A percentile compares a stretch with the other conserved stretches of the same genome.
Evolutionary conservation across 2,113 vertebrate genomes (phyloP).

Genomic region (Podiceps cristatus): DNA sequence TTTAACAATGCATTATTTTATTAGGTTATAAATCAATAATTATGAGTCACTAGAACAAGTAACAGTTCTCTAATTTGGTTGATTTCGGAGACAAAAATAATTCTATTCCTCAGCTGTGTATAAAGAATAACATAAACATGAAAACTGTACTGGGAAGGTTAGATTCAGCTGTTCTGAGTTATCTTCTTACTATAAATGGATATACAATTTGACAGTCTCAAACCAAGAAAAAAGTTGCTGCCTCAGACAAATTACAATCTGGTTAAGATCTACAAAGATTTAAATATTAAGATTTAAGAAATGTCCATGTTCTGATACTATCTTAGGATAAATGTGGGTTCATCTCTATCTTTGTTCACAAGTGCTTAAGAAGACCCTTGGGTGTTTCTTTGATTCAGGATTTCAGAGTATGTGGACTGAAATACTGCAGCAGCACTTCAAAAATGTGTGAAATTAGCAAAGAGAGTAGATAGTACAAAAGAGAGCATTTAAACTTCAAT

Average conservation of each 20-base stretch:
- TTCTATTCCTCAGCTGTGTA: neutral
- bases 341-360: neutral
- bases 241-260: neutral
- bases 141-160: neutral
- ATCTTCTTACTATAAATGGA: neutral
- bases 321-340: neutral
- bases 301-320: neutral
- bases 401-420: neutral
- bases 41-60: neutral
- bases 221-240: neutral
- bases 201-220: neutral
- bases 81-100: conserved; percentile 5
- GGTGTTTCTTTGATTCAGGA: neutral
- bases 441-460: neutral
- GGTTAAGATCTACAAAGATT: neutral
- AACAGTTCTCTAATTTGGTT: neutral
- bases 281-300: neutral
- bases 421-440: neutral
- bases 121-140: neutral
- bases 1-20: neutral
- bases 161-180: conserved; percentile 11
- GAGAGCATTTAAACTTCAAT: neutral
- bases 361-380: neutral
- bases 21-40: neutral
- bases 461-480: neutral